Percentiles rank a stretch among this genome's conserved stretches.
phyloP scores from a whole-genome alignment of 1,140 invertebrate genomes.

The Drosophila santomea region DNA sequence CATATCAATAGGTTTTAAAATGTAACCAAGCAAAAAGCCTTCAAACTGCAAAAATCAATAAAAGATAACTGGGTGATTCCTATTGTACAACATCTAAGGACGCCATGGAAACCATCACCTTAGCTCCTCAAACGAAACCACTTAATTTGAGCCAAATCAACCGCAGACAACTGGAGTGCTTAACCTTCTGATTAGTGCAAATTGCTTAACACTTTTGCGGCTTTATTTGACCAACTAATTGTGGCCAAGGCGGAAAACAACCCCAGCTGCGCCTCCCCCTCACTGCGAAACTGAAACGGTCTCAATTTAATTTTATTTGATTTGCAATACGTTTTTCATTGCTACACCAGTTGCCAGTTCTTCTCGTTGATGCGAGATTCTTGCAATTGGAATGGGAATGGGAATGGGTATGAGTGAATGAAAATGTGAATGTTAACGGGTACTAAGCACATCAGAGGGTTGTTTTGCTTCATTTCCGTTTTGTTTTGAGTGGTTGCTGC shows the following conservation, averaged over 20 bases:
- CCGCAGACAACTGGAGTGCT: conserved; percentile 29
- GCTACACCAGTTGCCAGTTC: conserved; percentile 65
- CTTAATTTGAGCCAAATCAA: conserved; percentile 8
- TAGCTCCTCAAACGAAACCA: neutral
- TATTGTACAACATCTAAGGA: neutral
- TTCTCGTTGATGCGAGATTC: conserved; percentile 18
- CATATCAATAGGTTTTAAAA: too few species aligned
- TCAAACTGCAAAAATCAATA: neutral
- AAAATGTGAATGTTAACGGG: conserved; percentile 29
- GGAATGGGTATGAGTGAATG: neutral
- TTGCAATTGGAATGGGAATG: neutral
- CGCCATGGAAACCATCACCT: conserved; percentile 15
- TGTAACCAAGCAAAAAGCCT: neutral
- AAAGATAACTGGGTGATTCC: neutral
- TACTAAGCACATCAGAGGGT: conserved; percentile 61
- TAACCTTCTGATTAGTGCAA: conserved; percentile 73
- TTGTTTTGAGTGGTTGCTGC: conserved; percentile 74
- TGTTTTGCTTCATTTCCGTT: conserved; percentile 78
- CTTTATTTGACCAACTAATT: conserved; percentile 83
- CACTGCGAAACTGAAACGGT: conserved; percentile 36
- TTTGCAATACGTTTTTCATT: conserved; percentile 82
- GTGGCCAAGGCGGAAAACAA: conserved; percentile 43
- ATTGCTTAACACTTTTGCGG: conserved; percentile 80
- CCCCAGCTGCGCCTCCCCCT: conserved; percentile 34
- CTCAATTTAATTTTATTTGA: conserved; percentile 83